Base-by-base conservation (phyloP, 2,113 vertebrate species). In the Elgaria multicarinata region DNA sequence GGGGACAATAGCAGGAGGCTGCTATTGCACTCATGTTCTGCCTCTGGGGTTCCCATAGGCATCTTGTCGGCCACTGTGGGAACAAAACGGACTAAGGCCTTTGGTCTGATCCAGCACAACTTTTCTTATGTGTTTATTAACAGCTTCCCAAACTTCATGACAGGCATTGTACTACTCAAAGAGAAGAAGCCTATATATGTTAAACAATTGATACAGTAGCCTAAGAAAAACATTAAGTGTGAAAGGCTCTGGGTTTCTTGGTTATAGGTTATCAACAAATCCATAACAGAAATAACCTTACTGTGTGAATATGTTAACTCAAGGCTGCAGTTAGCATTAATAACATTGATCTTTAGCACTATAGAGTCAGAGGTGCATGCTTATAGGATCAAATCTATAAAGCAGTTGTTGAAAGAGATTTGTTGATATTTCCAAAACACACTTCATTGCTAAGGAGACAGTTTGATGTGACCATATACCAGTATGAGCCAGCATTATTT, bases 131-230 rank as follows among this genome's bases (percentile, higher is more conserved):
- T 53, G 7, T 10, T 53, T 53, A 53, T 53, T 53, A 53, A 10
- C 50, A 53, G 50, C 5, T 53, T 53, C 50, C 50, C 9, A 10
- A 93, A 77, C 55, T 0, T 6, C 0, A 4, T 33, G 79, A 58
- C 77, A 20, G 55, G 85, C 6, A n/a, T 2, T 44, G 53, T 90
- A 53, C 89, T 83, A 76, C 62, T 84, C 79, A 3, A 90, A 72
- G 89, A 88, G 80, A 90, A 93, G 69, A 2, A 74, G 67, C 26
- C 6, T 28, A 36, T 28, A 79, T 80, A 10, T 1, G 58, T 31
- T 76, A 64, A 39, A 69, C n/a, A 79, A 39, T 0, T 46, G 16
- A 39, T 75, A n/a, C 7, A 0, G 0, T 0, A 44, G 53, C 31
- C 6, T 7, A 24, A 75, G 72, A 16, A 87, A 74, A 72, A 72